Conservation (phyloP, 2,888 invertebrate species). For the Drosophila meridiana region DNA sequence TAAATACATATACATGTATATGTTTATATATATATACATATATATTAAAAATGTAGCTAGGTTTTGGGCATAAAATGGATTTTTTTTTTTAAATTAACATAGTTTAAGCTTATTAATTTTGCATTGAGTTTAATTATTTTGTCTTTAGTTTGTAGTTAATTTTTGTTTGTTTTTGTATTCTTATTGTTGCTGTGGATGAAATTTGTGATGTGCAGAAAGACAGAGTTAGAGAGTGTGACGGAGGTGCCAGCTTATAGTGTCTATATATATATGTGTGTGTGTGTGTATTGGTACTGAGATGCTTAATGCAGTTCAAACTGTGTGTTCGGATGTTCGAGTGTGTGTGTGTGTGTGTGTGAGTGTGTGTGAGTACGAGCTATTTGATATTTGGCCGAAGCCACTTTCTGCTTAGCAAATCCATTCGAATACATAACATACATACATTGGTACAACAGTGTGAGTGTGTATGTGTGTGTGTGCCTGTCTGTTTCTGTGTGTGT, state of each 20-base stretch:
- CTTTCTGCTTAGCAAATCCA: conserved; percentile 42
- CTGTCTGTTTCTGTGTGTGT: neutral
- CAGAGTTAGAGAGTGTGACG: neutral
- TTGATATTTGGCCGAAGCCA: conserved; percentile 33
- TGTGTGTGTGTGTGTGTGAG: conserved; percentile 4
- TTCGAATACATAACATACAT: conserved; percentile 16
- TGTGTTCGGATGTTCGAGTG: conserved; percentile 1
- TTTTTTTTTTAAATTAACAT: conserved; percentile 22
- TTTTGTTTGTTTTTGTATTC: neutral
- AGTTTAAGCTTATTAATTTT: conserved; percentile 34
- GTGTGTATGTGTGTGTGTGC: neutral
- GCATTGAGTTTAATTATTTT: conserved; percentile 6
- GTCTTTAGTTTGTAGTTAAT: neutral
- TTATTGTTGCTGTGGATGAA: neutral
- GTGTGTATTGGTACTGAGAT: neutral
- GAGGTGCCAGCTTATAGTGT: conserved; percentile 6
- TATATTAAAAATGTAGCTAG: conserved; percentile 19
- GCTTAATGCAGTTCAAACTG: neutral
- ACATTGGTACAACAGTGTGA: neutral
- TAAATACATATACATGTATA: neutral
- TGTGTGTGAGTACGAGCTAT: conserved; percentile 13
- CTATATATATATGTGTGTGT: neutral
- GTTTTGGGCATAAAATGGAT: conserved; percentile 43
- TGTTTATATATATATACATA: neutral
- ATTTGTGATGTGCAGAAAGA: neutral